Evolutionary conservation across 2,888 invertebrate species (phyloP), one percentile per base, ranked within the genome.

Genomic region (Macropis europaea): DNA sequence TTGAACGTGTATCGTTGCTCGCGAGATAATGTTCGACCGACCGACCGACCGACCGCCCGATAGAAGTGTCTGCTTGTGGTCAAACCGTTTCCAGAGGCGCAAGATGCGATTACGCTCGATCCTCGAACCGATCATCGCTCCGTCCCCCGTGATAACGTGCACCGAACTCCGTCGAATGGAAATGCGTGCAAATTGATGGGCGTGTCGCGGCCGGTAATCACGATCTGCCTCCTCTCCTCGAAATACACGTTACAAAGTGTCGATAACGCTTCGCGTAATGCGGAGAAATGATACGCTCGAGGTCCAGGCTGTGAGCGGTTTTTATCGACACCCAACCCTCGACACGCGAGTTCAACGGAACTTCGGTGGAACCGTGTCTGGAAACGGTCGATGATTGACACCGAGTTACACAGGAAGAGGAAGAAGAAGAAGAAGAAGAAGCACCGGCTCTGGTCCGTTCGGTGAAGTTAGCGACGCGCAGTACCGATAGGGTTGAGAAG

Each of bases 151-250:
- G 79, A 73, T 76, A 76, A 45, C 73, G 76, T 61, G n/a, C n/a
- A 38, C 50, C 66, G 57, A 47, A 48, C 50, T 48, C n/a, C n/a
- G 61, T 56, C 73, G 66, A 73, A 70, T 73, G 75, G 78, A 75
- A 62, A 77, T 64, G n/a, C n/a, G n/a, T n/a, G 76, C 72, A 77
- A 77, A 77, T 77, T 52, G 77, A 72, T 78, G 78, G 78, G 80
- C 77, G 78, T 76, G 72, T 43, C 63, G 34, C 26, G 57, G 26
- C 42, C 57, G 48, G 42, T 70, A 72, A 72, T 72, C 40, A 62
- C 32, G 70, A 61, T 70, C 54, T 48, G 19, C 47, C 6, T 11
- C 32, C 2, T 11, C 47, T 22, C 9, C 24, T 9, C 30, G 13
- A 40, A 32, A 5, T 19, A 7, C 30, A 30, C 30, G 28, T 34